Percentiles rank a stretch among this genome's conserved stretches.
Conservation (phyloP, 2,888 invertebrate species). For the Chironomus riparius region DNA sequence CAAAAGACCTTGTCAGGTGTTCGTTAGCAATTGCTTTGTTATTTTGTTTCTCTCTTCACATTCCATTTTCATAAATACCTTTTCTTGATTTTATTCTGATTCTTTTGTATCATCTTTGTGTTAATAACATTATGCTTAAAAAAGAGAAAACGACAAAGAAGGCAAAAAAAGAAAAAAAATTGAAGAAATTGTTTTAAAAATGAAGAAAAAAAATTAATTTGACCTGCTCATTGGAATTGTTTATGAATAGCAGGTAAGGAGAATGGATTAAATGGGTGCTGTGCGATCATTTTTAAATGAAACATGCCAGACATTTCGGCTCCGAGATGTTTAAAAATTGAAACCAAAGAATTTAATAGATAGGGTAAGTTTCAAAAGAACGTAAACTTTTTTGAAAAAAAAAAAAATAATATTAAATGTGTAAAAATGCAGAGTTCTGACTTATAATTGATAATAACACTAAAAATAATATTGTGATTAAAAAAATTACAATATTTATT, state of each 20-base stretch:
- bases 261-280: background rate
- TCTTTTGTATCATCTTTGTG: conserved; percentile 18
- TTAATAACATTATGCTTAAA: no score
- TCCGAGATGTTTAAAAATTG: background rate
- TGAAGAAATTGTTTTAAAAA: conserved; percentile 24
- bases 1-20: conserved; percentile 21
- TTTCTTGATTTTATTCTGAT: conserved; percentile 9
- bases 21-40: conserved; percentile 25
- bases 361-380: background rate
- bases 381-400: background rate
- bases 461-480: no score
- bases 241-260: conserved; percentile 14
- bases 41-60: conserved; percentile 14
- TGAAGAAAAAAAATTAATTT: conserved; percentile 16
- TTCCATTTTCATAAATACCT: conserved; percentile 9
- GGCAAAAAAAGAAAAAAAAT: background rate
- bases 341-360: background rate
- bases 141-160: no score
- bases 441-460: no score
- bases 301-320: conserved; percentile 16
- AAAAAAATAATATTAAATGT: no score
- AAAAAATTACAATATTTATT: no score
- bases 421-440: no score
- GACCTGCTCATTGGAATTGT: background rate
- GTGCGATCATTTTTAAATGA: background rate